These are phyloP conservation scores for Aspidiotus rigidus DNA, from an alignment of 2,888 invertebrate genomes.

Conservation along the genomic window DNA sequence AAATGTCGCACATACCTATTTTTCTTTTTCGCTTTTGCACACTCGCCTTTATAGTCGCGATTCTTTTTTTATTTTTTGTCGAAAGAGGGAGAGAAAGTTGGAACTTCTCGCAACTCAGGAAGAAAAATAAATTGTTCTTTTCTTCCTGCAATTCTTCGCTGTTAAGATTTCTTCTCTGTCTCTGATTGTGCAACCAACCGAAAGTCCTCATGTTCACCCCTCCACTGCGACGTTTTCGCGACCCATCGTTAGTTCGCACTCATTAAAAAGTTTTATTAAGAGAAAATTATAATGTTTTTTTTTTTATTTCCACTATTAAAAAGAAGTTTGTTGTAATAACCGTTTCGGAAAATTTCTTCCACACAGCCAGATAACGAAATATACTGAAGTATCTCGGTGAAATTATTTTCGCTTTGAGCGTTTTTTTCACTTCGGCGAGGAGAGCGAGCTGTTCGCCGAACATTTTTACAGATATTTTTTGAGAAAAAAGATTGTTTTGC, in stretches of 20 bases:
- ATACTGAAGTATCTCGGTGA: neutral
- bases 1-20: neutral
- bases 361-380: constrained; percentile 10
- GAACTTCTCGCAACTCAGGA: constrained; percentile 4
- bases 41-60: constrained; percentile 18
- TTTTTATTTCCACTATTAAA: constrained; percentile 29
- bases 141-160: constrained; percentile 15
- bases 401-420: constrained; percentile 26
- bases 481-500: constrained; percentile 20
- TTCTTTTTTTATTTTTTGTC: neutral
- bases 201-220: neutral
- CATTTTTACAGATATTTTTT: constrained; percentile 22
- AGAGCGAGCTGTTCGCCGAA: constrained; percentile 5
- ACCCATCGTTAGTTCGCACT: constrained; percentile 30
- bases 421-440: constrained; percentile 6
- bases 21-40: neutral
- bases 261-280: constrained; percentile 33
- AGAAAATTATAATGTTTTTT: constrained; percentile 26
- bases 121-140: constrained; percentile 29
- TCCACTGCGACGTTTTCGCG: constrained; percentile 3
- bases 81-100: no score
- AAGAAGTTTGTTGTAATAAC: constrained; percentile 32
- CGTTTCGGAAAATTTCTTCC: constrained; percentile 27
- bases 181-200: neutral
- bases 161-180: constrained; percentile 11